These are phyloP conservation scores for Tauraco erythrolophus DNA, from an alignment of 2,113 vertebrate genomes.

Conservation along the genomic window DNA sequence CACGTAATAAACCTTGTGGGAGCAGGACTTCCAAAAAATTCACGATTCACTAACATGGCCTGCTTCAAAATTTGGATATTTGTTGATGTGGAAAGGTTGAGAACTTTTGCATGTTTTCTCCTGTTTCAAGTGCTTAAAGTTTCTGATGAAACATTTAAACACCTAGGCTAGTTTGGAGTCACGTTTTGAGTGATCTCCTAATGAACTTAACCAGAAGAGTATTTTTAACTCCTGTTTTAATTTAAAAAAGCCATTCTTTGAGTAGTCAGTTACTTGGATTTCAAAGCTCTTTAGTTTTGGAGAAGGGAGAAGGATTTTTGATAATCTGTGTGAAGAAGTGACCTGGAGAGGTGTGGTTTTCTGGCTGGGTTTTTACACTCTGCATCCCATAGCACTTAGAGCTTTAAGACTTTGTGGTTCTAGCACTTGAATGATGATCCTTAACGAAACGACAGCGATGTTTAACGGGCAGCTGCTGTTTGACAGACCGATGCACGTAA, in stretches of 20 bases:
- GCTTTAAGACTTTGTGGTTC: background rate
- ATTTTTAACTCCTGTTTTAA: fast-evolving
- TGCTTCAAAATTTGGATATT: background rate
- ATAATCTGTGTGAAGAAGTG: background rate
- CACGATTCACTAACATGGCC: fast-evolving
- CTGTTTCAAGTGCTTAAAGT: background rate
- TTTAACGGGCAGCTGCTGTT: slow-evolving; percentile 96
- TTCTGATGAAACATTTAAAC: background rate
- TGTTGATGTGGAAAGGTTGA: background rate
- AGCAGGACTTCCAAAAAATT: background rate
- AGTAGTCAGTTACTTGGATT: background rate
- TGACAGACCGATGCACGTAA: slow-evolving; percentile 96
- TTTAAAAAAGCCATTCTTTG: background rate
- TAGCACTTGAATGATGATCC: slow-evolving; percentile 17
- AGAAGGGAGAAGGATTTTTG: background rate
- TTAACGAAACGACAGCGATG: slow-evolving; percentile 88
- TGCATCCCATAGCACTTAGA: background rate
- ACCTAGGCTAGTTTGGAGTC: background rate
- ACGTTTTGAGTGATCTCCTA: fast-evolving
- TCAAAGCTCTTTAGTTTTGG: background rate
- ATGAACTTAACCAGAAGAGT: background rate
- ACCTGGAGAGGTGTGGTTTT: background rate
- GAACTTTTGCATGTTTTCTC: background rate
- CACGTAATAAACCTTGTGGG: background rate
- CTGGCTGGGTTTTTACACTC: background rate